Conservation (phyloP, 64 coral and sea anemone species). For the Platygyra sinensis region DNA sequence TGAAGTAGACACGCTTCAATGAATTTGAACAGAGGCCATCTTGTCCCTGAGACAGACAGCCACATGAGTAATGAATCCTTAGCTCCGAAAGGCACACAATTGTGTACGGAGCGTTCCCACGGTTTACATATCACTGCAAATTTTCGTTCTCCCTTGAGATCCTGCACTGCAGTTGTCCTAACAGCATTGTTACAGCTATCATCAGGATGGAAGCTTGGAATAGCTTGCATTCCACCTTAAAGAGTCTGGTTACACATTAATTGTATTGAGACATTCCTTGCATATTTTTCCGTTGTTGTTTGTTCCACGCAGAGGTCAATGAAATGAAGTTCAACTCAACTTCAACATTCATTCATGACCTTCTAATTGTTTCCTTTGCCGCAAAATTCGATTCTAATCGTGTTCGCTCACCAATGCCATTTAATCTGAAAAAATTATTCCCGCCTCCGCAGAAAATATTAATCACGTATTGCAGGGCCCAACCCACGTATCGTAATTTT, state of each 20-base stretch:
- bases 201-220: background rate
- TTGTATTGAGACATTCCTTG: conserved; percentile 40
- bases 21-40: conserved; percentile 29
- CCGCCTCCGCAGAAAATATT: background rate
- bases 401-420: conserved; percentile 31
- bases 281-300: conserved; percentile 22
- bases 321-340: conserved; percentile 34
- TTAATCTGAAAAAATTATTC: background rate
- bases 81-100: background rate
- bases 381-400: background rate
- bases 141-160: background rate
- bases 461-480: background rate
- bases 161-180: background rate
- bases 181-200: background rate
- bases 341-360: background rate
- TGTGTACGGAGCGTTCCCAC: background rate
- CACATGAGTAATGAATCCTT: background rate
- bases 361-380: background rate
- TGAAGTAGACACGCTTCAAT: conserved; percentile 22
- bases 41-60: conserved; percentile 11
- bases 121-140: background rate
- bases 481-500: background rate
- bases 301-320: conserved; percentile 34
- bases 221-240: conserved; percentile 1
- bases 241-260: conserved; percentile 50